A percentile compares a stretch with the other conserved stretches of the same genome.
Evolutionary conservation across 92 coral and sea anemone genomes (phyloP).

Genomic region (Actinostola sp.): DNA sequence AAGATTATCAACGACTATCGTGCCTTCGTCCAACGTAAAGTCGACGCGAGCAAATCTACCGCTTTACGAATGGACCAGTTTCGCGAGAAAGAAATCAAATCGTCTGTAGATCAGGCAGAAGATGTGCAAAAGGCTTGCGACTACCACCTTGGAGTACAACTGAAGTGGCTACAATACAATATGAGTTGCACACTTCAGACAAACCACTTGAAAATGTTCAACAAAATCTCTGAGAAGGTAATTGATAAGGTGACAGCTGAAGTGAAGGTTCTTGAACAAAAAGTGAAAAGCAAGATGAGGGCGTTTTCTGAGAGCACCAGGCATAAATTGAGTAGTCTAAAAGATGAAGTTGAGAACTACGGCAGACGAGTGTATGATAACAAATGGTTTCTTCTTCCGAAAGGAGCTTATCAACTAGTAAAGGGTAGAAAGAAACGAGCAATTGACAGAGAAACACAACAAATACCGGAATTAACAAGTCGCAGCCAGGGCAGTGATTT

Average conservation of each 20-base stretch:
- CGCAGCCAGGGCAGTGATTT: background rate
- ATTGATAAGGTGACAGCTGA: slow-evolving; percentile 46
- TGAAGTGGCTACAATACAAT: slow-evolving; percentile 58
- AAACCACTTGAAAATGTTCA: slow-evolving; percentile 65
- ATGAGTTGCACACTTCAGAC: slow-evolving; percentile 69
- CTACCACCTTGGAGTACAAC: slow-evolving; percentile 54
- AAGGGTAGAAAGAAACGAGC: slow-evolving; percentile 48
- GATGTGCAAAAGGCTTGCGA: slow-evolving; percentile 78
- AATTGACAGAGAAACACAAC: background rate
- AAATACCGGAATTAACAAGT: slow-evolving; percentile 3
- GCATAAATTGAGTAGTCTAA: slow-evolving; percentile 34
- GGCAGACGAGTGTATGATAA: slow-evolving; percentile 61
- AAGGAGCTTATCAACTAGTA: slow-evolving; percentile 39
- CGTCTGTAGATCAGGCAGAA: slow-evolving; percentile 48
- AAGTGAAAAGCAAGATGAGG: slow-evolving; percentile 30
- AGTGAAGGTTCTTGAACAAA: slow-evolving; percentile 37
- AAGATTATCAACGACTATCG: slow-evolving; percentile 54
- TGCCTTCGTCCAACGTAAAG: slow-evolving; percentile 51
- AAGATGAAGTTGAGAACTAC: slow-evolving; percentile 44
- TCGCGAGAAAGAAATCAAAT: slow-evolving; percentile 68
- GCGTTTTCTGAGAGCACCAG: slow-evolving; percentile 41
- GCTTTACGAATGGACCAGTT: slow-evolving; percentile 74
- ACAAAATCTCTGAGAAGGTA: slow-evolving; percentile 59
- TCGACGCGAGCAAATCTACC: slow-evolving; percentile 48
- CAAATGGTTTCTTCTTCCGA: slow-evolving; percentile 73